phyloP scores from a whole-genome alignment of 2,888 invertebrate species.

The Nycteola revayana region DNA sequence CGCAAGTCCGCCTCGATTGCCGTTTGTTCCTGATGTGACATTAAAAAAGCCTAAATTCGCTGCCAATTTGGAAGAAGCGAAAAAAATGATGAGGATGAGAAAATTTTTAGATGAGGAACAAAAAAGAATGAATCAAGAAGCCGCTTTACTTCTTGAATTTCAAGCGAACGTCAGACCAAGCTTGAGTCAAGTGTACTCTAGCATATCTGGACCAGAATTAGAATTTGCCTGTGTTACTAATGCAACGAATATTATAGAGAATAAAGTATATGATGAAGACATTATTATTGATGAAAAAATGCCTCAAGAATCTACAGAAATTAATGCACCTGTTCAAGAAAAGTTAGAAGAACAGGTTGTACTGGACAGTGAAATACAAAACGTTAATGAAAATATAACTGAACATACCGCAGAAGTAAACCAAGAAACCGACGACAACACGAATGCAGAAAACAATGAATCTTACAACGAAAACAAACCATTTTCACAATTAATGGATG shows the following conservation, averaged over 20 bases:
- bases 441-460: conserved; percentile 21
- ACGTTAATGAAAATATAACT: conserved; percentile 3
- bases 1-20: conserved; percentile 56
- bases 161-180: conserved; percentile 75
- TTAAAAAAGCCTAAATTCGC: conserved; percentile 86
- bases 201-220: conserved; percentile 72
- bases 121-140: conserved; percentile 77
- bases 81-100: conserved; percentile 84
- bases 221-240: conserved; percentile 66
- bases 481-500: conserved; percentile 37
- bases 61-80: conserved; percentile 85
- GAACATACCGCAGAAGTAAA: conserved; percentile 16
- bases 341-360: conserved; percentile 5
- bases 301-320: neutral
- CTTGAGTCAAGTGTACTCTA: conserved; percentile 74
- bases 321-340: too few relatives aligned
- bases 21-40: conserved; percentile 73
- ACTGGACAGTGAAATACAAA: conserved; percentile 15
- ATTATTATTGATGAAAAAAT: neutral
- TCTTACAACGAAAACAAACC: conserved; percentile 41
- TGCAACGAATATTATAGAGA: conserved; percentile 3
- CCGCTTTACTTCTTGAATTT: conserved; percentile 70
- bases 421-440: conserved; percentile 12
- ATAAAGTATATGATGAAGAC: conserved; percentile 14
- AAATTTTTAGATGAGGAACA: conserved; percentile 84